phyloP scores from a whole-genome alignment of 2,113 vertebrate genomes.

The Galemys pyrenaicus region DNA sequence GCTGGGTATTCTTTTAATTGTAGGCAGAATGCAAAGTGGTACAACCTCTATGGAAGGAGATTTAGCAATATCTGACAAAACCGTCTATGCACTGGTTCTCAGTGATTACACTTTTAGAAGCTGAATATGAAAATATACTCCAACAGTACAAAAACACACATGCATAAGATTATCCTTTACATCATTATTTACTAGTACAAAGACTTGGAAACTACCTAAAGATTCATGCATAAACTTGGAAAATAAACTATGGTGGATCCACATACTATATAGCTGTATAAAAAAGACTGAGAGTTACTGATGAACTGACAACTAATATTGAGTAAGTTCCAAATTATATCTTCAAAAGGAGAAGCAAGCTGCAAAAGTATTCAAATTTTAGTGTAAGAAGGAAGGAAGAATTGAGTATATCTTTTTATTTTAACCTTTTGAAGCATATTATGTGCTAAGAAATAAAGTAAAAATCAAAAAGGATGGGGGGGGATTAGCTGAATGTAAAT shows the following conservation, averaged over 20 bases:
- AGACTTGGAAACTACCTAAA: not conserved
- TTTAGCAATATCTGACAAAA: not conserved
- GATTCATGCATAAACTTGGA: not conserved
- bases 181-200: not conserved
- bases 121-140: not conserved
- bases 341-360: not conserved
- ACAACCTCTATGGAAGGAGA: not conserved
- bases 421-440: not conserved
- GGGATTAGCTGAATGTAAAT: not conserved
- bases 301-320: not conserved
- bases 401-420: not conserved
- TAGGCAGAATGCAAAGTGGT: not conserved
- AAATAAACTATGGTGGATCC: not conserved
- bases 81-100: not conserved
- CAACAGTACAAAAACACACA: not conserved
- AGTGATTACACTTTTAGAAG: not conserved
- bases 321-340: not conserved
- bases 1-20: not conserved
- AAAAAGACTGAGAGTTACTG: not conserved
- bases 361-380: not conserved
- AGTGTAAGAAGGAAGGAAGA: not conserved
- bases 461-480: not conserved
- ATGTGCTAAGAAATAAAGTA: not conserved
- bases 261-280: not conserved
- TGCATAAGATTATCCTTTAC: not conserved